These are phyloP conservation scores for Sialia sialis DNA, from an alignment of 2,113 vertebrate genomes.

Conservation along the genomic window DNA sequence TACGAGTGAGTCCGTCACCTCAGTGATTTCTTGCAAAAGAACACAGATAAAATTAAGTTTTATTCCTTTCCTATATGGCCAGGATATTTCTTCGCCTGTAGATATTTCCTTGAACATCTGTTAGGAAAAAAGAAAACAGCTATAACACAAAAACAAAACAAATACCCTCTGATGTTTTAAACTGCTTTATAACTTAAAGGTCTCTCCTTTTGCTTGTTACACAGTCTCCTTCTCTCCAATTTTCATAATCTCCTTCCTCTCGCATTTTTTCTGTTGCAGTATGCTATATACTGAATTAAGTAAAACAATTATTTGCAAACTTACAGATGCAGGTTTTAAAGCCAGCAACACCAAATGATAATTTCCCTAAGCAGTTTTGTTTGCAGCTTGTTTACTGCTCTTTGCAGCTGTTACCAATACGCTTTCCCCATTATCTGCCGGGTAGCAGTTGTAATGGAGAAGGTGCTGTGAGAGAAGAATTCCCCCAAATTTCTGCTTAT, in stretches of 20 bases:
- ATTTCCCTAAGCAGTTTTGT: conserved; percentile 38
- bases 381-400: conserved; percentile 31
- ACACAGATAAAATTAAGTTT: conserved; percentile 41
- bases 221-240: background rate
- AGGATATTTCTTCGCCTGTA: background rate
- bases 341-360: conserved; percentile 11
- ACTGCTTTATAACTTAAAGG: background rate
- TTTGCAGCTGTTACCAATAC: conserved; percentile 20
- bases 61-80: conserved; percentile 15
- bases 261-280: background rate
- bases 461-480: background rate
- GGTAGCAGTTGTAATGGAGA: background rate
- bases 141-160: background rate
- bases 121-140: background rate
- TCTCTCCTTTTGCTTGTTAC: background rate
- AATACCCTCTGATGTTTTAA: background rate
- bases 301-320: conserved; percentile 11
- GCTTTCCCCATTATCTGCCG: background rate
- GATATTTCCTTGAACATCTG: background rate
- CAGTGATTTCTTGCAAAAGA: conserved; percentile 37
- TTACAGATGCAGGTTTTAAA: conserved; percentile 20
- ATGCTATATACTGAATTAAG: conserved; percentile 7
- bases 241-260: background rate
- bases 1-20: background rate
- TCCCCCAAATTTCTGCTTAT: background rate